Evolutionary conservation across 2,888 invertebrate species (phyloP).

Genomic region (Mesodorylaimus sp.): DNA sequence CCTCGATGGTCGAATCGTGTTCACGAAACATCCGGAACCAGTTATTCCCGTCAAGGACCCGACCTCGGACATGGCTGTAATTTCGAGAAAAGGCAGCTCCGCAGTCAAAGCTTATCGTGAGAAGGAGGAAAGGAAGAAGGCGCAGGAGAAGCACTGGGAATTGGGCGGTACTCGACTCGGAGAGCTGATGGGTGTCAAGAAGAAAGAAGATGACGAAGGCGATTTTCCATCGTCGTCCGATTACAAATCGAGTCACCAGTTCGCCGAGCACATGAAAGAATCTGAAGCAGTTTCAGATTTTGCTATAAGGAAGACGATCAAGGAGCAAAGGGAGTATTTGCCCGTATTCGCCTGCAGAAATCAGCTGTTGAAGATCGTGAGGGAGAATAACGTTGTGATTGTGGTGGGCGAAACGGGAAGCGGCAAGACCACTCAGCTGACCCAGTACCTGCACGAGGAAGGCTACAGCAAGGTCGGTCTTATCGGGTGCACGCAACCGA

Average conservation of each 20-base stretch:
- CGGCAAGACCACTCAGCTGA: conserved; percentile 91
- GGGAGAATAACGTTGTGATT: conserved; percentile 68
- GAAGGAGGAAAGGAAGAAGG: conserved; percentile 84
- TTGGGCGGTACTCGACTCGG: conserved; percentile 83
- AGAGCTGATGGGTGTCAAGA: conserved; percentile 80
- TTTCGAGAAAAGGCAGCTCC: conserved; percentile 71
- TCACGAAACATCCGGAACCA: conserved; percentile 95
- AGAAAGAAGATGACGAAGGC: conserved; percentile 46
- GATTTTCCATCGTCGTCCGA: neutral
- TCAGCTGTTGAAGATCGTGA: conserved; percentile 41
- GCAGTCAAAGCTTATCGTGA: conserved; percentile 76
- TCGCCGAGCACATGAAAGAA: conserved; percentile 68
- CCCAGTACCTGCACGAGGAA: conserved; percentile 91
- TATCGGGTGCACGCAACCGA: conserved; percentile 93
- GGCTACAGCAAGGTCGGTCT: conserved; percentile 69
- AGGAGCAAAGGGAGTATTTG: conserved; percentile 69
- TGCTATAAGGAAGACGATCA: conserved; percentile 54
- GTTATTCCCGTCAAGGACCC: conserved; percentile 55
- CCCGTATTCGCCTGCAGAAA: conserved; percentile 90
- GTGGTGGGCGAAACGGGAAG: conserved; percentile 88
- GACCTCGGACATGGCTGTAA: conserved; percentile 88
- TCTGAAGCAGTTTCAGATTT: conserved; percentile 48
- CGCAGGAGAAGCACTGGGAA: conserved; percentile 98
- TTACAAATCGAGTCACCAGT: conserved; percentile 49
- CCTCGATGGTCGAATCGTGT: conserved; percentile 90